Evolutionary conservation across 2,797 vertebrate genomes (phyloP).

Genomic region (Microctenopoma steveboyesi): DNA sequence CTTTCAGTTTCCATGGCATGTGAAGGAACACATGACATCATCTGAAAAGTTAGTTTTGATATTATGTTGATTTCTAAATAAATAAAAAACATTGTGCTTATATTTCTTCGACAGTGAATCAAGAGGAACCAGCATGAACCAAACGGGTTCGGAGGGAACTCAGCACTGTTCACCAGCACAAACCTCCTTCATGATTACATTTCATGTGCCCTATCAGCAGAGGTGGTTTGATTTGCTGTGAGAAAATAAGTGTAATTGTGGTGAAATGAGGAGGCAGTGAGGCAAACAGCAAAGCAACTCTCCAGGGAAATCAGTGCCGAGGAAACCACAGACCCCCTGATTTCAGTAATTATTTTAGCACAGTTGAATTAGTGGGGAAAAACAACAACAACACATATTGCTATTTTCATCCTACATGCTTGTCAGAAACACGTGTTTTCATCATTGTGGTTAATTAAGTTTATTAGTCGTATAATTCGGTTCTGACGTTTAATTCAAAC

Average conservation of each 20-base stretch:
- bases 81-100: not conserved
- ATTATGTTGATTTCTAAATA: not conserved
- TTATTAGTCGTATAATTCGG: not conserved
- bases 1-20: constrained; percentile 16
- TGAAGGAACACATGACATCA: constrained; percentile 24
- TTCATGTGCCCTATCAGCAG: constrained; percentile 36
- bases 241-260: constrained; percentile 34
- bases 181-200: constrained; percentile 47
- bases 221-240: constrained; percentile 33
- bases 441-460: not conserved
- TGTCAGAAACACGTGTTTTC: constrained; percentile 21
- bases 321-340: not conserved
- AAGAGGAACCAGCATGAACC: not conserved
- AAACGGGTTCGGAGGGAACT: constrained; percentile 2
- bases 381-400: not conserved
- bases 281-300: constrained; percentile 14
- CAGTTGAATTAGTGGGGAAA: constrained; percentile 9
- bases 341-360: not conserved
- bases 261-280: constrained; percentile 42
- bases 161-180: constrained; percentile 29
- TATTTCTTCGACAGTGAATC: not conserved
- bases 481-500: not conserved
- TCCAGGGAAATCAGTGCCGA: constrained; percentile 20
- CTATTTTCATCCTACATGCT: not conserved
- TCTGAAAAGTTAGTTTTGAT: not conserved